Evolutionary conservation across 1,140 invertebrate species (phyloP).

Genomic region (Drosophila sucinea): DNA sequence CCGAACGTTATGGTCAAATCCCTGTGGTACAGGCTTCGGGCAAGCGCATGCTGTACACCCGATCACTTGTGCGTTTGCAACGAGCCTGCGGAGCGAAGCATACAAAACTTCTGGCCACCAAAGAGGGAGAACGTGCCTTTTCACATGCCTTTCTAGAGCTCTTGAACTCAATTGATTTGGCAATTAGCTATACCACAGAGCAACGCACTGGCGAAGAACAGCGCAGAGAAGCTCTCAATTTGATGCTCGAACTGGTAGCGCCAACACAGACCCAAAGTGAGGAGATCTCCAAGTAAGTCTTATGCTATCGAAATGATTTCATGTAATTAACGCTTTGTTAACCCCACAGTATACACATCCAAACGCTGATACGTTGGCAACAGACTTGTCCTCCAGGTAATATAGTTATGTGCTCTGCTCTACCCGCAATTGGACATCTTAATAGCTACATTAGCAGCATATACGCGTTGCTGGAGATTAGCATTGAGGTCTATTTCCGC

Average conservation of each 20-base stretch:
- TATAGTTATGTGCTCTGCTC: slow-evolving; percentile 62
- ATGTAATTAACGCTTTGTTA: background rate
- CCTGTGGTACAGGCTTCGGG: slow-evolving; percentile 49
- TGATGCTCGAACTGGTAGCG: slow-evolving; percentile 73
- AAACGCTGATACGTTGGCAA: slow-evolving; percentile 72
- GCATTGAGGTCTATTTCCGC: slow-evolving; percentile 72
- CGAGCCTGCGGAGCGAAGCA: slow-evolving; percentile 67
- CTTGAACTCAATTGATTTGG: slow-evolving; percentile 59
- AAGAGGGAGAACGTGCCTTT: slow-evolving; percentile 69
- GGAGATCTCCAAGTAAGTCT: slow-evolving; percentile 71
- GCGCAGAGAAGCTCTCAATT: slow-evolving; percentile 71
- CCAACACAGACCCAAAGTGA: slow-evolving; percentile 74
- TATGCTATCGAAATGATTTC: background rate
- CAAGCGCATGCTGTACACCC: slow-evolving; percentile 76
- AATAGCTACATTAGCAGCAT: slow-evolving; percentile 69
- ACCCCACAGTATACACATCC: slow-evolving; percentile 58
- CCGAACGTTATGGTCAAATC: slow-evolving; percentile 42
- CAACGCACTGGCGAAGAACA: slow-evolving; percentile 60
- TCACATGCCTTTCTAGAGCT: slow-evolving; percentile 61
- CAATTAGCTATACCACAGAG: slow-evolving; percentile 43
- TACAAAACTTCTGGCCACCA: slow-evolving; percentile 66
- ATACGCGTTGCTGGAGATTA: slow-evolving; percentile 70
- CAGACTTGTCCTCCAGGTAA: slow-evolving; percentile 55
- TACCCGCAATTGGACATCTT: slow-evolving; percentile 72
- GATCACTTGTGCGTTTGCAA: slow-evolving; percentile 64